Evolutionary conservation across 2,888 invertebrate species (phyloP), one percentile per base, ranked within the genome.

Genomic region (Plagodis dolabraria): DNA sequence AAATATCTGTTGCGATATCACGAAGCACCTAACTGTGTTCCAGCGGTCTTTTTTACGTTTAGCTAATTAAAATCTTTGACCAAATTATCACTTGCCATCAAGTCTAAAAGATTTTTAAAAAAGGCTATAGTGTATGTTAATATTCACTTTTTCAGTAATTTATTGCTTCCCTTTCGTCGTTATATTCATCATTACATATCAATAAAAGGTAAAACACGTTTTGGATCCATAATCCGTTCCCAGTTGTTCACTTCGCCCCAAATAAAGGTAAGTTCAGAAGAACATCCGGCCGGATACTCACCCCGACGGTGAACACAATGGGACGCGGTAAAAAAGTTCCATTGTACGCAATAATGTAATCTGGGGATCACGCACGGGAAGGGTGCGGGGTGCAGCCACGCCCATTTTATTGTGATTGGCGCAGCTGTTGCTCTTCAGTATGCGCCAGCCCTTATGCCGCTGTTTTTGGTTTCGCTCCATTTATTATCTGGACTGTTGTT

Each of bases 261-360:
- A 86, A 89, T 88, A 89, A 90, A 89, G 87, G 86, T 86, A 83
- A 90, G 83, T 82, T 79, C 80, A 80, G 83, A 83, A 82, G 85
- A 83, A 89, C 87, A 91, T 92, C 92, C 92, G 92, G 89, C 89
- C 89, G 92, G 91, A 92, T 91, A 91, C 91, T 88, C 91, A 89
- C 91, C 91, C 91, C 79, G 86, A 83, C 82, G 79, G 82, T 81
- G 83, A 85, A 78, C 89, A 92, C 90, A 92, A 91, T 86, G 83
- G 85, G 70, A 74, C 43, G 38, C 83, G 77, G 83, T 89, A 92
- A 91, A 92, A 92, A 92, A 89, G 83, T 80, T 81, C 88, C 83
- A 90, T 92, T 92, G 90, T 91, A 83, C 79, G 80, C 83, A 83
- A 86, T 88, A 89, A 88, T 87, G 88, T 89, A 88, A 90, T 89